phyloP scores from a whole-genome alignment of 2,888 invertebrate genomes.

The Cloeon dipterum region DNA sequence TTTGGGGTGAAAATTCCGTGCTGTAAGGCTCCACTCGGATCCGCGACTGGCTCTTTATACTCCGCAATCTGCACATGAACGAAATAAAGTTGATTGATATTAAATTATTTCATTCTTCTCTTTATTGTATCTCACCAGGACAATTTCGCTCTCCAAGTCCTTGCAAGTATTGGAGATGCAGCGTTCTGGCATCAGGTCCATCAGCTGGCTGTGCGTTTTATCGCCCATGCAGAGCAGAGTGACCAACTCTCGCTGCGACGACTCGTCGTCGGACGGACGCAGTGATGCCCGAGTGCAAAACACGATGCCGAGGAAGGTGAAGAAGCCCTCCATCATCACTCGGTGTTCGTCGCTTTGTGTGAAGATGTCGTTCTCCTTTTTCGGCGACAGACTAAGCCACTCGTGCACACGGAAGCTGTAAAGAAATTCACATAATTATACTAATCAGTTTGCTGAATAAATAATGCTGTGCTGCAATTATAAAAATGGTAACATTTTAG shows the following conservation, averaged over 20 bases:
- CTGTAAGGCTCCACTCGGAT: slow-evolving; percentile 39
- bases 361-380: slow-evolving; percentile 28
- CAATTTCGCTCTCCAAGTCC: slow-evolving; percentile 71
- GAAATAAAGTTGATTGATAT: slow-evolving; percentile 1
- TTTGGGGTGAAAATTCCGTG: slow-evolving; percentile 73
- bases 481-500: slow-evolving; percentile 5
- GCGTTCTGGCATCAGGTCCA: slow-evolving; percentile 88
- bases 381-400: slow-evolving; percentile 57
- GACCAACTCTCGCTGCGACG: slow-evolving; percentile 75
- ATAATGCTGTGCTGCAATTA: slow-evolving; percentile 2
- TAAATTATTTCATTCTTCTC: neutral
- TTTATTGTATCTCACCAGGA: slow-evolving; percentile 29
- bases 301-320: slow-evolving; percentile 75
- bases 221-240: slow-evolving; percentile 81
- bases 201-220: slow-evolving; percentile 85
- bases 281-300: slow-evolving; percentile 73
- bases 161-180: no score
- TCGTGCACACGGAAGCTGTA: slow-evolving; percentile 63
- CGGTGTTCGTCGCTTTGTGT: slow-evolving; percentile 67
- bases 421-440: no score
- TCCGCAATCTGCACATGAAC: slow-evolving; percentile 37
- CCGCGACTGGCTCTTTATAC: slow-evolving; percentile 74
- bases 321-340: slow-evolving; percentile 79
- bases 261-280: slow-evolving; percentile 36
- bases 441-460: neutral